phyloP scores from a whole-genome alignment of 2,797 vertebrate genomes.

The Coccyzus lansbergi region DNA sequence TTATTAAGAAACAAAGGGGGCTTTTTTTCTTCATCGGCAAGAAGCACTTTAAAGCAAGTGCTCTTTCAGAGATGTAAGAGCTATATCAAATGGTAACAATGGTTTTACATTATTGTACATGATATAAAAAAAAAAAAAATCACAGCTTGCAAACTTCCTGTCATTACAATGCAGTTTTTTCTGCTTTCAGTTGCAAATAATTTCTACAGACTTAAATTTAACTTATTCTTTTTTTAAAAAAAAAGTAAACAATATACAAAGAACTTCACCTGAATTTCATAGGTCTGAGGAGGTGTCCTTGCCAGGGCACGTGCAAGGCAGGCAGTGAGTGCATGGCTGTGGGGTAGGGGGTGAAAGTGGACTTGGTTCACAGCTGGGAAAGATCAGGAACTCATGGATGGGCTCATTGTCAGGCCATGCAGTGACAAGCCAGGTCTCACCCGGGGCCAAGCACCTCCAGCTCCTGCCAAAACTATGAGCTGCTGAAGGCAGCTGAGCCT shows the following conservation, averaged over 20 bases:
- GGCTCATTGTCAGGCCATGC: background rate
- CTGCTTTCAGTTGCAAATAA: conserved; percentile 61
- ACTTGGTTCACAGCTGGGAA: background rate
- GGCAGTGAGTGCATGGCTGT: background rate
- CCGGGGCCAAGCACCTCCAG: background rate
- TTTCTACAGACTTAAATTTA: conserved; percentile 74
- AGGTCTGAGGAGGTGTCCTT: conserved; percentile 23
- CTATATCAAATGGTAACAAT: conserved; percentile 66
- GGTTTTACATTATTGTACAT: conserved; percentile 72
- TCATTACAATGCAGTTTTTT: conserved; percentile 56
- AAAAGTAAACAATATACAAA: conserved; percentile 74
- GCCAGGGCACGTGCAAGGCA: background rate
- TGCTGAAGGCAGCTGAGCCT: background rate
- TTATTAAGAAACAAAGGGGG: conserved; percentile 80
- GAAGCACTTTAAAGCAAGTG: conserved; percentile 70
- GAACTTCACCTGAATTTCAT: conserved; percentile 65
- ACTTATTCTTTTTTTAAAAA: conserved; percentile 28
- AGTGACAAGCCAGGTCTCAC: background rate
- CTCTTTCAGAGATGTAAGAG: conserved; percentile 63
- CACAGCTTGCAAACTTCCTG: conserved; percentile 60
- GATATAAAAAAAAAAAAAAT: conserved; percentile 35
- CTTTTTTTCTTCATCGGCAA: conserved; percentile 70
- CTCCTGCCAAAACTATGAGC: background rate
- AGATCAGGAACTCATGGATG: accelerated
- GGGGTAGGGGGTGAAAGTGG: background rate